Percentiles rank a stretch among this genome's conserved stretches.
These are phyloP conservation scores for Phoenicopterus ruber DNA, from an alignment of 2,113 vertebrate genomes.

Conservation along the genomic window DNA sequence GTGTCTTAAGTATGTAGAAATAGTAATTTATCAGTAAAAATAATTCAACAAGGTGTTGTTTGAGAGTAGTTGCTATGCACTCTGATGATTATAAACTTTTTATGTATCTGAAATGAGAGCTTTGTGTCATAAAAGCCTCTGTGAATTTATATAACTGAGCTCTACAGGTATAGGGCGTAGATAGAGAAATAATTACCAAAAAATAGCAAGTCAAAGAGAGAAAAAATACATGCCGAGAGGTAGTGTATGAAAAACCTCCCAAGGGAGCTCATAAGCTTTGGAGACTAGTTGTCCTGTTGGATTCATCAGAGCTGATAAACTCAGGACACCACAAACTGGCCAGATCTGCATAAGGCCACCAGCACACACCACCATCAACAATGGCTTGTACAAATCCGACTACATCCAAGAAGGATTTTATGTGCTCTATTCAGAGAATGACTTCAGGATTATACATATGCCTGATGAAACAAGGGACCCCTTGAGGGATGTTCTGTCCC, in stretches of 20 bases:
- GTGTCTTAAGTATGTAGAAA: neutral
- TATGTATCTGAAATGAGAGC: neutral
- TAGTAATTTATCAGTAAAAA: neutral
- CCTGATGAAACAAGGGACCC: neutral
- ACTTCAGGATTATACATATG: neutral
- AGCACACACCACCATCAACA: neutral
- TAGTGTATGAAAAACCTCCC: neutral
- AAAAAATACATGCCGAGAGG: neutral
- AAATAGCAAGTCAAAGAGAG: neutral
- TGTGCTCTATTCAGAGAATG: neutral
- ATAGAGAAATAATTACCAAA: neutral
- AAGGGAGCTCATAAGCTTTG: neutral
- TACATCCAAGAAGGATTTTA: neutral
- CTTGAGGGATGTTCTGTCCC: neutral
- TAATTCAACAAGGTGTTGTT: neutral
- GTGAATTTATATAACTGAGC: neutral
- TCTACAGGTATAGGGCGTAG: neutral
- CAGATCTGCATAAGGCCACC: neutral
- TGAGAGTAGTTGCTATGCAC: neutral
- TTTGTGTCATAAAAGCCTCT: neutral
- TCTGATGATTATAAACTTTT: neutral
- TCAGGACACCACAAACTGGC: neutral
- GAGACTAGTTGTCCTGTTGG: neutral
- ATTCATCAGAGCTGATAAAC: neutral
- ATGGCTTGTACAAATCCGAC: rapidly evolving